Evolutionary conservation across 1,140 invertebrate species (phyloP).

Genomic region (Habropoda laboriosa): DNA sequence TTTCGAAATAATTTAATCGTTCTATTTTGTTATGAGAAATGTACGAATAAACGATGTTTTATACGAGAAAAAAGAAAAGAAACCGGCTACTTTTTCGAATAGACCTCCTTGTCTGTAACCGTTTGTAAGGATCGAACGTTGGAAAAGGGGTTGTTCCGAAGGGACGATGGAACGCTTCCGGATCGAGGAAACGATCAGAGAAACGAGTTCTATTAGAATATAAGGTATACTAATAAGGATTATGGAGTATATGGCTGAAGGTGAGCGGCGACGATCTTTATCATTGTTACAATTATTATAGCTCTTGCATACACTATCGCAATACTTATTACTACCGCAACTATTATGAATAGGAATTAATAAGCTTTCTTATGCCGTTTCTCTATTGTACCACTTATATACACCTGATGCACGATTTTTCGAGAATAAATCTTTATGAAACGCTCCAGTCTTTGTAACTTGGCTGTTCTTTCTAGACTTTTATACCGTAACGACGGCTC

Average conservation of each 20-base stretch:
- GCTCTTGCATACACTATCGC: constrained; percentile 33
- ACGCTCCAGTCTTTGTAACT: constrained; percentile 70
- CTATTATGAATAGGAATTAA: constrained; percentile 59
- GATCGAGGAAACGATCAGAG: neutral
- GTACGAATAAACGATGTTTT: no score
- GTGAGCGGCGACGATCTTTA: constrained; percentile 34
- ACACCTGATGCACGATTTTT: constrained; percentile 77
- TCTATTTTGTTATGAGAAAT: no score
- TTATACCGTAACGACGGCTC: no score
- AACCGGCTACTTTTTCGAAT: no score
- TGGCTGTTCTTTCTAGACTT: constrained; percentile 42
- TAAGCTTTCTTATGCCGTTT: constrained; percentile 76
- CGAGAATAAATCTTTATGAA: constrained; percentile 78
- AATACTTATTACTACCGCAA: constrained; percentile 51
- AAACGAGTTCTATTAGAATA: neutral
- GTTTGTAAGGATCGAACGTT: neutral
- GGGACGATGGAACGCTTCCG: neutral
- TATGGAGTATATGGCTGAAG: neutral
- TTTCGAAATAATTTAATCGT: no score
- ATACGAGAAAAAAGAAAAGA: no score
- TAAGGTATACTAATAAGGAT: constrained; percentile 13
- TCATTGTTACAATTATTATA: constrained; percentile 43
- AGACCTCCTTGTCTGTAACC: no score
- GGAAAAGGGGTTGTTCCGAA: neutral
- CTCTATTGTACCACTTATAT: constrained; percentile 77